phyloP scores from a whole-genome alignment of 2,113 vertebrate species.

The Clinocottus analis region DNA sequence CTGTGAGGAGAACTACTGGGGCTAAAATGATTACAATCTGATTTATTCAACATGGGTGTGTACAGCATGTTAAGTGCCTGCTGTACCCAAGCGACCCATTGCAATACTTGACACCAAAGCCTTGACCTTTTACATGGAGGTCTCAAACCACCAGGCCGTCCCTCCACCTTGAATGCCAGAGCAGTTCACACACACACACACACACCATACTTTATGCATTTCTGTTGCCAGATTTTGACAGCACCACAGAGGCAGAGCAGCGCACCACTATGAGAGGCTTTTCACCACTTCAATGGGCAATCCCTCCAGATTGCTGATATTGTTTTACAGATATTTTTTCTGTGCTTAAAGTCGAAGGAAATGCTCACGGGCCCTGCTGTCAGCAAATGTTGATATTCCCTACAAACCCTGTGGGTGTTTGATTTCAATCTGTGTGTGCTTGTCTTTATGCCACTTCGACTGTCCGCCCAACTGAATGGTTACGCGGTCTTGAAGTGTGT shows the following conservation, averaged over 20 bases:
- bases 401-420: constrained; percentile 27
- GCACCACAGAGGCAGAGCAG: constrained; percentile 30
- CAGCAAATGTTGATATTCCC: constrained; percentile 44
- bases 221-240: constrained; percentile 22
- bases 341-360: constrained; percentile 32
- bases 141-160: constrained; percentile 25
- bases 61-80: constrained; percentile 1
- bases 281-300: constrained; percentile 51
- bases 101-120: constrained; percentile 11
- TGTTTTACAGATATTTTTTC: constrained; percentile 54
- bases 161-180: constrained; percentile 1
- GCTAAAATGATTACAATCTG: background rate
- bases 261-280: constrained; percentile 21
- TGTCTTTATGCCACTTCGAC: constrained; percentile 5
- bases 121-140: constrained; percentile 31
- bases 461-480: background rate
- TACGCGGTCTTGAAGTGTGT: background rate
- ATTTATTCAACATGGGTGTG: background rate
- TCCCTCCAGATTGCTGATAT: constrained; percentile 44
- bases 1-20: no score
- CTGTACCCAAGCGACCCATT: constrained; percentile 11
- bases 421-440: constrained; percentile 36
- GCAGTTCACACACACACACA: constrained; percentile 14
- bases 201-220: background rate
- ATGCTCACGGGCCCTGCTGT: constrained; percentile 38